Percentiles rank a stretch among this genome's conserved stretches.
These are phyloP conservation scores for Camelus dromedarius DNA, from an alignment of 2,113 vertebrate species.

Conservation along the genomic window DNA sequence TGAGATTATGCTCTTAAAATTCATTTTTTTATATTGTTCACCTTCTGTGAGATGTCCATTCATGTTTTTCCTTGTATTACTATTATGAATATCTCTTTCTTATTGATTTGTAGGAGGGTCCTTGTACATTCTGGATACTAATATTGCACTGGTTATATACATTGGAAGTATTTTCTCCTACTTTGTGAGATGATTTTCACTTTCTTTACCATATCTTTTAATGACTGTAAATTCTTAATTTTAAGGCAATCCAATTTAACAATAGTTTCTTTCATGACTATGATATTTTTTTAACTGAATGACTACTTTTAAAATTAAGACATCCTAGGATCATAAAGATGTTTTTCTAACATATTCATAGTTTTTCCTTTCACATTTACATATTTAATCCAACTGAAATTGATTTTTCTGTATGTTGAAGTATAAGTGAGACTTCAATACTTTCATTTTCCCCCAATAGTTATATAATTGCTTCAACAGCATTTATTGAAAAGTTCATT, in stretches of 20 bases:
- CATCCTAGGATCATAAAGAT: neutral
- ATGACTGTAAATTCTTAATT: neutral
- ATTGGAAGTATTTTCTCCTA: neutral
- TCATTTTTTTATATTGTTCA: neutral
- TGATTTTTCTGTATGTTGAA: neutral
- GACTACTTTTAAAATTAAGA: neutral
- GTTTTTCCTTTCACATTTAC: neutral
- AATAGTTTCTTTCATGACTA: neutral
- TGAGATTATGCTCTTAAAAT: neutral
- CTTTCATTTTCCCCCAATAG: neutral
- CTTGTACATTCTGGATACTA: neutral
- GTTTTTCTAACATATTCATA: neutral
- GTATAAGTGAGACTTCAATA: neutral
- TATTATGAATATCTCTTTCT: neutral
- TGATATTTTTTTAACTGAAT: no score
- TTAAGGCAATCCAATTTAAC: neutral
- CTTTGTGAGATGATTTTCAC: neutral
- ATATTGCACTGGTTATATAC: neutral
- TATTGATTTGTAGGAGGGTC: neutral
- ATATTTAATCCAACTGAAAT: neutral
- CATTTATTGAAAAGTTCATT: neutral
- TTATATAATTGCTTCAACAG: neutral
- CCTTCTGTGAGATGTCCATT: neutral
- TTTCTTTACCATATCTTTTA: neutral
- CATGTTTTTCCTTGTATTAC: neutral